Percentiles rank a stretch among this genome's conserved stretches.
Conservation (phyloP, 2,113 vertebrate genomes). For the Scartelaos histophorus region DNA sequence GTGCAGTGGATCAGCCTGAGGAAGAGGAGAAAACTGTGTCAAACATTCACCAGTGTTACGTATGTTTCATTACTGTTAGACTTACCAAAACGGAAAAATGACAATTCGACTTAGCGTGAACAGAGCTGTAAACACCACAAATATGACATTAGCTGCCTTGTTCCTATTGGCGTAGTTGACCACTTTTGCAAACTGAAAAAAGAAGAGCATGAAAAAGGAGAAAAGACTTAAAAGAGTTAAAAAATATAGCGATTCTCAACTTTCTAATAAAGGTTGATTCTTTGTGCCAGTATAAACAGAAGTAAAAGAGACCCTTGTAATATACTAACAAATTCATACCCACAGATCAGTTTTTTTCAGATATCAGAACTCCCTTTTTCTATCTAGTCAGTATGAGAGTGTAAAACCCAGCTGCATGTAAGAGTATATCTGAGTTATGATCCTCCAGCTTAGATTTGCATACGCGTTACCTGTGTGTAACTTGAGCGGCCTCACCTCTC, state of each 20-base stretch:
- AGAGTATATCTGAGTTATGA: too few species aligned
- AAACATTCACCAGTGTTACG: not conserved
- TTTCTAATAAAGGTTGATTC: too few species aligned
- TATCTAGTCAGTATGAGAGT: not conserved
- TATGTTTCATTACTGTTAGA: constrained; percentile 8
- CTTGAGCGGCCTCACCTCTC: not conserved
- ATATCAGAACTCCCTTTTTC: too few species aligned
- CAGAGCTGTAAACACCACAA: constrained; percentile 80
- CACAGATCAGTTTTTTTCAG: too few species aligned
- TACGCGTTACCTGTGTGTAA: not conserved
- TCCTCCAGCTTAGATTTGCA: not conserved
- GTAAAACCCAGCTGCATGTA: not conserved
- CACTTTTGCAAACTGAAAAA: constrained; percentile 85
- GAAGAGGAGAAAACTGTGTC: not conserved
- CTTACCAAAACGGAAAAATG: constrained; percentile 92
- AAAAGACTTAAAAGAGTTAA: not conserved
- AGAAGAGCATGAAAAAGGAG: too few species aligned
- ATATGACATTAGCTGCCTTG: constrained; percentile 78
- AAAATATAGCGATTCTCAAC: too few species aligned
- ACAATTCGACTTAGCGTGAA: constrained; percentile 87
- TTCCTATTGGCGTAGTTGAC: constrained; percentile 88
- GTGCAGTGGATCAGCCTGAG: constrained; percentile 89
- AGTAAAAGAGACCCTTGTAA: too few species aligned
- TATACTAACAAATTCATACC: not conserved
- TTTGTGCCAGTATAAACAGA: too few species aligned